phyloP scores from a whole-genome alignment of 1,140 invertebrate genomes.

The Nebria ingens region DNA sequence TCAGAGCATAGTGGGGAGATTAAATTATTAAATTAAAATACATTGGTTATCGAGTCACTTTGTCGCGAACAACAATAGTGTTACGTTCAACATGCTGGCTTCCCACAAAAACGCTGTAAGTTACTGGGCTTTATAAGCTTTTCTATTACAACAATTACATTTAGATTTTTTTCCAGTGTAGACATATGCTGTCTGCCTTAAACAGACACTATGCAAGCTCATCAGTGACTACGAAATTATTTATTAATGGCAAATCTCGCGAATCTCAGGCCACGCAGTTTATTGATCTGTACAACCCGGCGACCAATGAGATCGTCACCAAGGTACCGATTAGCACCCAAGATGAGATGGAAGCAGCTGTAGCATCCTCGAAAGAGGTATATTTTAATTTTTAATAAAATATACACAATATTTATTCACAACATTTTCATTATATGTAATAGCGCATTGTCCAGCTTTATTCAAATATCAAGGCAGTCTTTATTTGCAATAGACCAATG shows the following conservation, averaged over 20 bases:
- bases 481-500: background rate
- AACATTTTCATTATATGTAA: background rate
- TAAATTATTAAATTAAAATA: conserved; percentile 8
- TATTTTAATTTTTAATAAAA: conserved; percentile 10
- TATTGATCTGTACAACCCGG: conserved; percentile 91
- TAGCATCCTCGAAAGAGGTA: conserved; percentile 76
- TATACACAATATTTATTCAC: background rate
- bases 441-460: background rate
- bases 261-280: conserved; percentile 88
- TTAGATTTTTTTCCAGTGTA: background rate
- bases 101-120: conserved; percentile 1
- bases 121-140: background rate
- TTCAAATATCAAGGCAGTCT: background rate
- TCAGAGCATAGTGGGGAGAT: conserved; percentile 8
- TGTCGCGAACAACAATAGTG: background rate
- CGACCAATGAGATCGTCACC: conserved; percentile 73
- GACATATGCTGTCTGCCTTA: background rate
- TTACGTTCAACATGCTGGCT: background rate
- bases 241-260: conserved; percentile 90
- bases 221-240: conserved; percentile 70
- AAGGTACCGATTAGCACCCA: conserved; percentile 85
- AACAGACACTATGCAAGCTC: conserved; percentile 4
- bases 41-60: background rate
- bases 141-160: background rate
- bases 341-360: conserved; percentile 85